Conservation (phyloP, 2,113 vertebrate species). For the Suricata suricatta region DNA sequence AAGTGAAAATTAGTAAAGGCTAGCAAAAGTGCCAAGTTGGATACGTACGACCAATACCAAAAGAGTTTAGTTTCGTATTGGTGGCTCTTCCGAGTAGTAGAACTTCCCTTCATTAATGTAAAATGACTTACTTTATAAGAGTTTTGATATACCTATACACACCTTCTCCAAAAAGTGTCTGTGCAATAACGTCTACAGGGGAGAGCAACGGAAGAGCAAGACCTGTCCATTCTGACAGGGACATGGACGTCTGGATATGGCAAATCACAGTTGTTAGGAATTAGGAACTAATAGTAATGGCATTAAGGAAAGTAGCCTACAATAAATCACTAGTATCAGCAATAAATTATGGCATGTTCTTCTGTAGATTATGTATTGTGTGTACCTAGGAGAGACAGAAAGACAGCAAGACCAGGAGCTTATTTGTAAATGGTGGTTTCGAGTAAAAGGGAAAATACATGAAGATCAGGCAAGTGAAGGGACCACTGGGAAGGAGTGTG, state of each 20-base stretch:
- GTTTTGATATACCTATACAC: not conserved
- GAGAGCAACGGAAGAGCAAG: not conserved
- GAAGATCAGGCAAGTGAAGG: not conserved
- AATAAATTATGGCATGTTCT: not conserved
- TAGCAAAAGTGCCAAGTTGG: not conserved
- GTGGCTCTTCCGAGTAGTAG: not conserved
- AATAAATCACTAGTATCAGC: not conserved
- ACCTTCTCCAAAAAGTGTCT: not conserved
- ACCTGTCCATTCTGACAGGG: not conserved
- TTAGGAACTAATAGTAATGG: not conserved
- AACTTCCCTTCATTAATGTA: not conserved
- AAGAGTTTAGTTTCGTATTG: not conserved
- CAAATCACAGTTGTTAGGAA: not conserved
- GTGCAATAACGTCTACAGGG: not conserved
- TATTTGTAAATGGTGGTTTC: not conserved
- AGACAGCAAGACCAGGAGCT: not conserved
- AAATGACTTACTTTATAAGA: not conserved
- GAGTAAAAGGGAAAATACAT: not conserved
- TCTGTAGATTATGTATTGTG: not conserved
- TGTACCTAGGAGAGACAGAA: not conserved
- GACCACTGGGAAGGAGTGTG: not conserved
- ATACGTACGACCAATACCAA: not conserved
- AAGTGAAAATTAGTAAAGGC: conserved; percentile 43
- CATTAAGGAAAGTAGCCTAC: not conserved
- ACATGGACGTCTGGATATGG: not conserved